Conservation (phyloP, 2,113 vertebrate species). For the Beaufortia kweichowensis region DNA sequence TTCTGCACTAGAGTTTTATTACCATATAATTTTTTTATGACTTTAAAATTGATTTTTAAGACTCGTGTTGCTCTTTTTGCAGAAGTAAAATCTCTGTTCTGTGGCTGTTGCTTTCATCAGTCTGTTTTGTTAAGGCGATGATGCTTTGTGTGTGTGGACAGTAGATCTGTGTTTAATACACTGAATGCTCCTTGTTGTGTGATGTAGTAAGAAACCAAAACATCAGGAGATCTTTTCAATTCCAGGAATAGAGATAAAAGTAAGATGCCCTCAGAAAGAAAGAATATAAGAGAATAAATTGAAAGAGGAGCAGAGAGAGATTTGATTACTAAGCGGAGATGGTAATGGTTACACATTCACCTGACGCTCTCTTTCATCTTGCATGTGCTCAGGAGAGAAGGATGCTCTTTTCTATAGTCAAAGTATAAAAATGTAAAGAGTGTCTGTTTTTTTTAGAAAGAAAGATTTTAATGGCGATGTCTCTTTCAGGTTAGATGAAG, state of each 20-base stretch:
- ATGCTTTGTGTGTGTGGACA: background rate
- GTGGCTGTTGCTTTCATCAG: too few species aligned
- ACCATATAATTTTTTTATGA: background rate
- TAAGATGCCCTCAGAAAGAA: background rate
- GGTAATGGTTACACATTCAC: background rate
- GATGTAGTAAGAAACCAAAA: background rate
- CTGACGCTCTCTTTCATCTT: conserved; percentile 17
- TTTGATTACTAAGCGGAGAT: conserved; percentile 32
- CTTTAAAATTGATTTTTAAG: background rate
- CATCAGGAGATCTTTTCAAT: conserved; percentile 14
- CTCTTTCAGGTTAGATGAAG: background rate
- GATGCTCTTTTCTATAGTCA: background rate
- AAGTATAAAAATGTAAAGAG: background rate
- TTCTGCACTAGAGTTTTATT: background rate
- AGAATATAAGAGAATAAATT: conserved; percentile 8
- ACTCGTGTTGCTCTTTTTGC: too few species aligned
- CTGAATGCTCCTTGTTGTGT: background rate
- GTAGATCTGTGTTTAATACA: background rate
- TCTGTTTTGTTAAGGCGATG: background rate
- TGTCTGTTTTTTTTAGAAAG: background rate
- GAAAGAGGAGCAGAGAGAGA: conserved; percentile 6
- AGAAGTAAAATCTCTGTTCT: background rate
- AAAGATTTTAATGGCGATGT: background rate
- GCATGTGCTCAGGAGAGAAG: background rate
- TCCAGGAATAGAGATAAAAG: background rate